Conservation (phyloP, 1,140 invertebrate species). For the Lysiphlebus fabarum region DNA sequence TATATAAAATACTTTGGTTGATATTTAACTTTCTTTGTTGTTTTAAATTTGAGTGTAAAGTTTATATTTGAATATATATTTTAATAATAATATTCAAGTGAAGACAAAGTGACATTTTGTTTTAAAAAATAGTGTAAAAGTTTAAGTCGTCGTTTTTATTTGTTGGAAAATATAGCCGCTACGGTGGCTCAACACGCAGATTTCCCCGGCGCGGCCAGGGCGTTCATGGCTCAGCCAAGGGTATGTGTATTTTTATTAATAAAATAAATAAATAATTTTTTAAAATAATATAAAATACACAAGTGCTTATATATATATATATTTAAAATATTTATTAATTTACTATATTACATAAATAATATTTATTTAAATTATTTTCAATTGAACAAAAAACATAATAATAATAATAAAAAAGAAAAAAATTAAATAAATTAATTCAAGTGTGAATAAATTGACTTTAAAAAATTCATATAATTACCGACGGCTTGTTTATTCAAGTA, state of each 20-base stretch:
- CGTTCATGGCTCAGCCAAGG: slow-evolving; percentile 67
- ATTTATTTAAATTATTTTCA: not conserved
- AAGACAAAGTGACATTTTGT: slow-evolving; percentile 8
- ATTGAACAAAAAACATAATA: too few species aligned
- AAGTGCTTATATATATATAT: not conserved
- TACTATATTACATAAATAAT: not conserved
- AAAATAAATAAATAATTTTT: slow-evolving; percentile 8
- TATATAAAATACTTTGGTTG: too few species aligned
- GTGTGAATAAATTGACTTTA: too few species aligned
- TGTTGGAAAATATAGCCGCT: slow-evolving; percentile 56
- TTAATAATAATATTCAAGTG: not conserved
- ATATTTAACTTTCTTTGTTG: too few species aligned
- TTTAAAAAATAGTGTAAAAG: slow-evolving; percentile 33
- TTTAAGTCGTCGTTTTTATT: slow-evolving; percentile 43
- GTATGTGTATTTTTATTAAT: slow-evolving; percentile 43
- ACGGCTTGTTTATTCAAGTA: too few species aligned
- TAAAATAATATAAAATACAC: not conserved
- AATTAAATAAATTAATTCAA: too few species aligned
- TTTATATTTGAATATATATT: not conserved
- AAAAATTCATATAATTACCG: too few species aligned
- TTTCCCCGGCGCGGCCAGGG: slow-evolving; percentile 60
- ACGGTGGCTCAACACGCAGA: slow-evolving; percentile 61
- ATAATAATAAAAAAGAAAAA: too few species aligned
- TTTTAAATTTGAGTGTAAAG: too few species aligned
- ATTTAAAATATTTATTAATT: too few species aligned